phyloP scores from a whole-genome alignment of 2,888 invertebrate species.

The Drosophila setosimentum region DNA sequence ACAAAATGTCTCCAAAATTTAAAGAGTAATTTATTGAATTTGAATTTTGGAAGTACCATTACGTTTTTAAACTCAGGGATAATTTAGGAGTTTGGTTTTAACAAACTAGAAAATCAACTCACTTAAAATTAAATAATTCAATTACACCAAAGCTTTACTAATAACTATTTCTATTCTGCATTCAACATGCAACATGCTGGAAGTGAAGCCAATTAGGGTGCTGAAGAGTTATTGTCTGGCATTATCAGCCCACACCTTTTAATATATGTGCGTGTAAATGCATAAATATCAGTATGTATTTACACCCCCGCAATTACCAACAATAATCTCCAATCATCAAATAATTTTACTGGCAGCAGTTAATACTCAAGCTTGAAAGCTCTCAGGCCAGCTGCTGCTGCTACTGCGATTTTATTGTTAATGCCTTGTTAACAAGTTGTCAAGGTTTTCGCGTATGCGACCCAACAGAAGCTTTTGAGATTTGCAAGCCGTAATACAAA shows the following conservation, averaged over 20 bases:
- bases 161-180: neutral
- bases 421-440: slow-evolving; percentile 48
- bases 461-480: slow-evolving; percentile 37
- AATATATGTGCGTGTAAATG: neutral
- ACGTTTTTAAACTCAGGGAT: too few relatives aligned
- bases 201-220: neutral
- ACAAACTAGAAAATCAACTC: neutral
- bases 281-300: neutral
- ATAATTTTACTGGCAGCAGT: slow-evolving; percentile 7
- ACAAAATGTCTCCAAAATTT: neutral
- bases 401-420: slow-evolving; percentile 28
- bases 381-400: slow-evolving; percentile 4
- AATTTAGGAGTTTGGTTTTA: neutral
- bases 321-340: slow-evolving; percentile 36
- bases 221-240: neutral
- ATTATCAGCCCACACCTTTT: too few relatives aligned
- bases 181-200: neutral
- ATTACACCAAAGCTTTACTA: neutral
- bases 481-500: slow-evolving; percentile 11
- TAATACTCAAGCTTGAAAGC: slow-evolving; percentile 8
- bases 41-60: too few relatives aligned
- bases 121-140: neutral
- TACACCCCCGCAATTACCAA: slow-evolving; percentile 16
- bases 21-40: neutral
- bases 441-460: slow-evolving; percentile 30